Evolutionary conservation across 2,113 vertebrate species (phyloP).

Genomic region (Vombatus ursinus): DNA sequence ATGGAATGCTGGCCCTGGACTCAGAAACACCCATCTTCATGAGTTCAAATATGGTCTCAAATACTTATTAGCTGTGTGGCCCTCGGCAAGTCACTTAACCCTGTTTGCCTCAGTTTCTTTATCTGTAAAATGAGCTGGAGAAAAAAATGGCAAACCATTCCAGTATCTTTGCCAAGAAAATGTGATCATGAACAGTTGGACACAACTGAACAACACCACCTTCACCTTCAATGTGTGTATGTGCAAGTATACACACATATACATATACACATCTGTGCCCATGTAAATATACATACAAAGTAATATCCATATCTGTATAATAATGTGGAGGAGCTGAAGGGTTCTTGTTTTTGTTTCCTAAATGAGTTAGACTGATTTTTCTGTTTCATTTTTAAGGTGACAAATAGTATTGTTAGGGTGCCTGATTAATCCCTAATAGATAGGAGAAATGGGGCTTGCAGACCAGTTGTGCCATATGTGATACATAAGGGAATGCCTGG

Average conservation of each 20-base stretch:
- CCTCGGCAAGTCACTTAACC: too few species aligned
- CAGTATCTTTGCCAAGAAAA: too few species aligned
- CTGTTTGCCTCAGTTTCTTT: too few species aligned
- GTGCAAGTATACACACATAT: background rate
- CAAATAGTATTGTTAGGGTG: background rate
- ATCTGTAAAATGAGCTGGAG: too few species aligned
- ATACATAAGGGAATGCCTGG: background rate
- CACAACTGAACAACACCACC: too few species aligned
- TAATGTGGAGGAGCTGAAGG: background rate
- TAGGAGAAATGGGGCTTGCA: background rate
- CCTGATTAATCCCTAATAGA: background rate
- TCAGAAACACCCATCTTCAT: too few species aligned
- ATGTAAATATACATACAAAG: background rate
- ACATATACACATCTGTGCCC: background rate
- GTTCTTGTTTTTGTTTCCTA: background rate
- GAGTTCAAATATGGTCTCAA: too few species aligned
- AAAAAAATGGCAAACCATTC: too few species aligned
- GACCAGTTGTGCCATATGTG: background rate
- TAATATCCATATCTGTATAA: background rate
- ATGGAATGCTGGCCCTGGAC: too few species aligned
- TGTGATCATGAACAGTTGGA: too few species aligned
- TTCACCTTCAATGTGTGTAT: too few species aligned
- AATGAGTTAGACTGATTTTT: background rate
- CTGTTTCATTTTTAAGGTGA: background rate
- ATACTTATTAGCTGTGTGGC: too few species aligned